phyloP scores from a whole-genome alignment of 1,140 invertebrate genomes.

The Goniozus legneri region DNA sequence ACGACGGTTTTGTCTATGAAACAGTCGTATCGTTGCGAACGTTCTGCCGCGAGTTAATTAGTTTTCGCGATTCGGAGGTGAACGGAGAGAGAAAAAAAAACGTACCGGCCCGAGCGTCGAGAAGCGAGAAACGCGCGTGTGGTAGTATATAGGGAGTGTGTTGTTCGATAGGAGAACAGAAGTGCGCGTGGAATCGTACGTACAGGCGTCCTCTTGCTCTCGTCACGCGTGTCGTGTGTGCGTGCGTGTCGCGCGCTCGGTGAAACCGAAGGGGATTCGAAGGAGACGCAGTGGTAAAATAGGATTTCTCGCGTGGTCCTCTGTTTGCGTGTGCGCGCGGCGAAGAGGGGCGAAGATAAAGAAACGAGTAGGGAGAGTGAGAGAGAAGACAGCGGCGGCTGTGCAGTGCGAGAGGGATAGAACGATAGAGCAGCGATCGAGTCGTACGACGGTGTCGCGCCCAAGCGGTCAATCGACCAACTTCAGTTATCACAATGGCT shows the following conservation, averaged over 20 bases:
- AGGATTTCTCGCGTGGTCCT: slow-evolving; percentile 27
- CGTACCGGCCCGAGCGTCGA: no score
- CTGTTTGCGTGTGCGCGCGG: slow-evolving; percentile 7
- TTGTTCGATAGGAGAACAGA: not conserved
- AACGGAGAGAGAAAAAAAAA: not conserved
- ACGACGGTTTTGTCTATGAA: no score
- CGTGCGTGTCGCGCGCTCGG: slow-evolving; percentile 27
- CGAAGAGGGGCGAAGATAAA: slow-evolving; percentile 7
- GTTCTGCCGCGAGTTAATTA: no score
- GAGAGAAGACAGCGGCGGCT: not conserved
- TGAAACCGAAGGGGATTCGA: slow-evolving; percentile 27
- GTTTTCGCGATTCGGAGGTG: no score
- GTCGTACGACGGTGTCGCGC: slow-evolving; percentile 28
- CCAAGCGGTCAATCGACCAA: slow-evolving; percentile 39
- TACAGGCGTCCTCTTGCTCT: not conserved
- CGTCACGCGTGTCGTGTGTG: slow-evolving; percentile 13
- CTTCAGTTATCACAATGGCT: slow-evolving; percentile 70
- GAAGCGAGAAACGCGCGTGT: no score
- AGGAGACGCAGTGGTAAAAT: slow-evolving; percentile 31
- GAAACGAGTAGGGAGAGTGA: not conserved
- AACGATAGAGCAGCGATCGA: slow-evolving; percentile 17
- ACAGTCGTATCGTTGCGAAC: no score
- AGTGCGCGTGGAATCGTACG: not conserved
- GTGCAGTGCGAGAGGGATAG: slow-evolving; percentile 8
- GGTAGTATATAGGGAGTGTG: not conserved